A percentile compares a stretch with the other conserved stretches of the same genome.
These are phyloP conservation scores for Choloepus hoffmanni DNA, from an alignment of 2,113 vertebrate genomes.

Conservation along the genomic window DNA sequence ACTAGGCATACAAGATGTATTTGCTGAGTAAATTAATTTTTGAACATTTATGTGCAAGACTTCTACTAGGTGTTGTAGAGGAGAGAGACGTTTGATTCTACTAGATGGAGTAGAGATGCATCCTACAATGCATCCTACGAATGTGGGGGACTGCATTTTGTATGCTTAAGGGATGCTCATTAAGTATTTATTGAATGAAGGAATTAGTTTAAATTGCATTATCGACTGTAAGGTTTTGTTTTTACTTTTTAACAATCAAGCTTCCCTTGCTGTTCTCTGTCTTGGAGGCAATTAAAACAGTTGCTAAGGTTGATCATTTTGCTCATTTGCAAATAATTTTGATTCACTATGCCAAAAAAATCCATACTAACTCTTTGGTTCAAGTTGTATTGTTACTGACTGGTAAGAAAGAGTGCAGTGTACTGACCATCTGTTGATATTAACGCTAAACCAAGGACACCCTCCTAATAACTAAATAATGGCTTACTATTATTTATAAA, in stretches of 20 bases:
- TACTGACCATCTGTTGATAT: neutral
- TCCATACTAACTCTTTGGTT: slow-evolving; percentile 42
- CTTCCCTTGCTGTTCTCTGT: neutral
- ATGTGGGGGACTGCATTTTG: neutral
- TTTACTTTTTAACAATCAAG: neutral
- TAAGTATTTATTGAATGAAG: slow-evolving; percentile 1
- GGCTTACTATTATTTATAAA: slow-evolving; percentile 4
- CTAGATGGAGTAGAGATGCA: too few species aligned
- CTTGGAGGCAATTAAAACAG: slow-evolving; percentile 24
- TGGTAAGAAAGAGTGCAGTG: neutral
- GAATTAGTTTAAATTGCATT: slow-evolving; percentile 30
- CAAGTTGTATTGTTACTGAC: neutral
- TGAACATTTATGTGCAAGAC: neutral
- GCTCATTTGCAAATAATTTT: slow-evolving; percentile 50
- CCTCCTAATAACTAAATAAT: slow-evolving; percentile 9
- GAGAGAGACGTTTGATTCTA: neutral
- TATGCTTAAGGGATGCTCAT: neutral
- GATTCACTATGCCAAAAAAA: slow-evolving; percentile 20
- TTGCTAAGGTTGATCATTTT: slow-evolving; percentile 21
- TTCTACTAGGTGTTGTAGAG: neutral
- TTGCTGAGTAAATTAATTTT: slow-evolving; percentile 47
- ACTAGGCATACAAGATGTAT: neutral
- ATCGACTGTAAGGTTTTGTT: slow-evolving; percentile 32
- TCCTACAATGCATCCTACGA: neutral
- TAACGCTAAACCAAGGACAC: neutral